Evolutionary conservation across 2,113 vertebrate species (phyloP), one percentile per base, ranked within the genome.

Genomic region (Gadus macrocephalus): DNA sequence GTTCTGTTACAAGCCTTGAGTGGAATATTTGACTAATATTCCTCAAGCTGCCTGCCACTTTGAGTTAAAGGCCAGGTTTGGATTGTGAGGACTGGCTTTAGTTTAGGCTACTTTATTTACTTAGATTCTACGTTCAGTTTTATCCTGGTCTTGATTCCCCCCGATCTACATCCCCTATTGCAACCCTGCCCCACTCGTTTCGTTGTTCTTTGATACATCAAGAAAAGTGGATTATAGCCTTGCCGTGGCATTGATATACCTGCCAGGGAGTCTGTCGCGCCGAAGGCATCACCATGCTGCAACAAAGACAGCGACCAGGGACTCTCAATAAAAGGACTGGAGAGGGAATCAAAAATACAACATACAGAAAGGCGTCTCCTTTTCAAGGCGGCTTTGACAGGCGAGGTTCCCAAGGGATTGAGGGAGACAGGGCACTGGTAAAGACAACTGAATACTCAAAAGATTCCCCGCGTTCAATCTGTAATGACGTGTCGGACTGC

Each of bases 391-490:
- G 55, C 9, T 42, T 22, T 83, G 80, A 74, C 77, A 79, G 76
- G 78, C 77, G 71, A 77, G 66, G 79, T 80, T 81, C 58, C 74
- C 69, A 75, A 49, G 66, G 20, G 62, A 16, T 17, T 7, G 16
- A n/a, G 58, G n/a, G 58, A 60, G 58, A 3, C 58, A 77, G 70
- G 69, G 74, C 66, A 63, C 66, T 53, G 27, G 82, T 70, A 61
- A 68, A 72, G 70, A 81, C 53, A 80, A 76, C 72, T 75, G 78
- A 85, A 85, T 80, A 82, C 79, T 81, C 55, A 76, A 53, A 75
- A 61, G 62, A 74, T 66, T 25, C 15, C 20, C 72, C 77, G 62
- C 62, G 58, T 76, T 71, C 67, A 4, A 84, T 75, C 17, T 75
- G 67, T 63, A 74, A 42, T 6, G 38, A 42, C 38, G 12, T 49